phyloP scores from a whole-genome alignment of 2,113 vertebrate species.

The Patagioenas fasciata region DNA sequence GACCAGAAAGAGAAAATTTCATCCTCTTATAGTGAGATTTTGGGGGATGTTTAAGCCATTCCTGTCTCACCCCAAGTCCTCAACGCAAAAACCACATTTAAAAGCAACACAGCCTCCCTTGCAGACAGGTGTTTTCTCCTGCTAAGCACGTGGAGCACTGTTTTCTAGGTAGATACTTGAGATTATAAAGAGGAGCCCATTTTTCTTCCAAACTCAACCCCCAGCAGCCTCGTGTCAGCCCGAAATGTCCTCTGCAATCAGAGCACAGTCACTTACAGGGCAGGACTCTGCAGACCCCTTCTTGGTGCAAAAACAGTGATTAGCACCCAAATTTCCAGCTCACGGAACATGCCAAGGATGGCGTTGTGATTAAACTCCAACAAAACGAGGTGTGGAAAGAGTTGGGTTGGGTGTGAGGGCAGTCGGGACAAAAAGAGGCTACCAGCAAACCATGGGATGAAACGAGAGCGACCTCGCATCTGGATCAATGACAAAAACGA shows the following conservation, averaged over 20 bases:
- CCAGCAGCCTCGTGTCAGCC: background rate
- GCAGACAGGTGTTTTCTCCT: background rate
- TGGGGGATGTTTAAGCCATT: background rate
- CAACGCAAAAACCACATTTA: background rate
- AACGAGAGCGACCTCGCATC: background rate
- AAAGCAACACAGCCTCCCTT: background rate
- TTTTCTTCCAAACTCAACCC: background rate
- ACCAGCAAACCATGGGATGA: background rate
- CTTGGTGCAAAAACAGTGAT: background rate
- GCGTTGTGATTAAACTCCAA: background rate
- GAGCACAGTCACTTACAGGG: background rate
- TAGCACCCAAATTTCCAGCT: conserved; percentile 1
- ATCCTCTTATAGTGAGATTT: conserved; percentile 31
- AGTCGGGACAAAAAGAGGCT: background rate
- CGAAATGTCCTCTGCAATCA: background rate
- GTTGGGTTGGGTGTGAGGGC: background rate
- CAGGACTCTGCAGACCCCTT: background rate
- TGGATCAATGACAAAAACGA: conserved; percentile 37
- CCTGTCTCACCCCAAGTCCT: background rate
- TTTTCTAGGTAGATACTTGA: background rate
- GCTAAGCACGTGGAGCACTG: background rate
- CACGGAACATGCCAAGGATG: background rate
- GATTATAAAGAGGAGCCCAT: background rate
- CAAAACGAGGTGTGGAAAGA: background rate
- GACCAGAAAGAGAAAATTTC: conserved; percentile 75